These are phyloP conservation scores for Lagodon rhomboides DNA, from an alignment of 2,797 vertebrate genomes.

Conservation along the genomic window DNA sequence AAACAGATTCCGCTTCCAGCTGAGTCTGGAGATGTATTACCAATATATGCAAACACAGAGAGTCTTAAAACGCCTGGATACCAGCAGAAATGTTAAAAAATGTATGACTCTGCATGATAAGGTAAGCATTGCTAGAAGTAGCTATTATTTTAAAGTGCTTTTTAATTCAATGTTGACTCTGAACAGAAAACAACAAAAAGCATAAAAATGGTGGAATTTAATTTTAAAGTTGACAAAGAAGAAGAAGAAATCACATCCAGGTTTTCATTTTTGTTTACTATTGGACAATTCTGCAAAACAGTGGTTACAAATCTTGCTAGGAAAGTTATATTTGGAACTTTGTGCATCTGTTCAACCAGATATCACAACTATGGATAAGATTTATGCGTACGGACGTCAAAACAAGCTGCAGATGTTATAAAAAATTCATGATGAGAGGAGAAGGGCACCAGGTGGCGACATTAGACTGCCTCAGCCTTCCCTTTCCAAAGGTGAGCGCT, in stretches of 20 bases:
- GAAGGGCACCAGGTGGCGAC: conserved; percentile 73
- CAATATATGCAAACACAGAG: conserved; percentile 10
- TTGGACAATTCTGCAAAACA: background rate
- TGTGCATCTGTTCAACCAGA: background rate
- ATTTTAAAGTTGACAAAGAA: background rate
- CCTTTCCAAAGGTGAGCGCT: background rate
- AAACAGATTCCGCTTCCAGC: no score
- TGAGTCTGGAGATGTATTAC: background rate
- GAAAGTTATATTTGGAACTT: background rate
- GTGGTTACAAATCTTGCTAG: background rate
- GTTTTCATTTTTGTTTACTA: background rate
- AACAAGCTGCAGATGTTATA: background rate
- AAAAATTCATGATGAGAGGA: conserved; percentile 14
- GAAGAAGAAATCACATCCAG: background rate
- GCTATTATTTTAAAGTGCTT: background rate
- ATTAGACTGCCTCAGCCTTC: conserved; percentile 12
- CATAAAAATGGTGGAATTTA: background rate
- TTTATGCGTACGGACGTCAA: rapidly evolving
- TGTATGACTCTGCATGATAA: background rate
- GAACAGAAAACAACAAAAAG: background rate
- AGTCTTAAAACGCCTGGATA: background rate
- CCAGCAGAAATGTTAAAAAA: background rate
- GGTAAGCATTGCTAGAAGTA: background rate
- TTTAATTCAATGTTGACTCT: background rate
- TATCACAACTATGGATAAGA: background rate